Conservation (phyloP, 2,113 vertebrate species). For the Brachionichthys hirsutus region DNA sequence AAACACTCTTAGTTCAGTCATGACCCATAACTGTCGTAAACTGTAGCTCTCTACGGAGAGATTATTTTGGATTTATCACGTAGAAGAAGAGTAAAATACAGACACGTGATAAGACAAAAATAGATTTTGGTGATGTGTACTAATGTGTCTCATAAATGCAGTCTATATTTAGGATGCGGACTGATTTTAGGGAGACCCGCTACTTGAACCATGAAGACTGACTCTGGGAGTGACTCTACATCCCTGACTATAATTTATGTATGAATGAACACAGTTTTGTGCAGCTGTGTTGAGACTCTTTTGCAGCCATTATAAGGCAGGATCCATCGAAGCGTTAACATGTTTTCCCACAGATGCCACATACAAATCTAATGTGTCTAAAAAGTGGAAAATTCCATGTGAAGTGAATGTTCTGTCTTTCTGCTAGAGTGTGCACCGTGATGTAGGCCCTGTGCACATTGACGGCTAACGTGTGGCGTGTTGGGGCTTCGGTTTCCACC, state of each 20-base stretch:
- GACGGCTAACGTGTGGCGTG: slow-evolving; percentile 16
- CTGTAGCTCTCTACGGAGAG: too few species aligned
- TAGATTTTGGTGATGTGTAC: too few species aligned
- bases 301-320: slow-evolving; percentile 34
- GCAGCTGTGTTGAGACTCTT: slow-evolving; percentile 39
- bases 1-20: too few species aligned
- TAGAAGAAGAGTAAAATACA: too few species aligned
- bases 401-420: slow-evolving; percentile 27
- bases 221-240: slow-evolving; percentile 13
- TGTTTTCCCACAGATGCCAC: slow-evolving; percentile 49
- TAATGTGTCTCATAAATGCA: too few species aligned
- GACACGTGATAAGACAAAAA: too few species aligned
- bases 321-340: slow-evolving; percentile 35
- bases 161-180: background rate
- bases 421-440: background rate
- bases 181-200: background rate
- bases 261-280: slow-evolving; percentile 22
- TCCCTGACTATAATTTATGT: slow-evolving; percentile 13
- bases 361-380: slow-evolving; percentile 36
- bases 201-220: slow-evolving; percentile 23
- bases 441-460: slow-evolving; percentile 1
- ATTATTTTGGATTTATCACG: too few species aligned
- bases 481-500: slow-evolving; percentile 3
- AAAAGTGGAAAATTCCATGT: slow-evolving; percentile 49
- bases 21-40: too few species aligned